Percentiles rank a stretch among this genome's conserved stretches.
phyloP scores from a whole-genome alignment of 2,888 invertebrate genomes.

The Blastobasis adustella region DNA sequence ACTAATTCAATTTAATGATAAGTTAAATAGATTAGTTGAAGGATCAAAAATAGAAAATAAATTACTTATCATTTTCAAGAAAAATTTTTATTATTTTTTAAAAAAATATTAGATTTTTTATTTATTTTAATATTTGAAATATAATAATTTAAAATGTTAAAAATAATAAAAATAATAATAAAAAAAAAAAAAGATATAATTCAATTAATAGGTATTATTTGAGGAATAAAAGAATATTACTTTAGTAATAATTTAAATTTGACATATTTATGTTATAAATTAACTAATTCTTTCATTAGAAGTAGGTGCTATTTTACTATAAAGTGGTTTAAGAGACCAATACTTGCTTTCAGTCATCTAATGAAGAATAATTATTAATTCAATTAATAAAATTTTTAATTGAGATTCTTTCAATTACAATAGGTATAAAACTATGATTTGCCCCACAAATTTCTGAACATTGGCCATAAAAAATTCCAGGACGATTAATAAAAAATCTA shows the following conservation, averaged over 20 bases:
- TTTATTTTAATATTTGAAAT: slow-evolving; percentile 38
- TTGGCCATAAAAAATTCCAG: slow-evolving; percentile 82
- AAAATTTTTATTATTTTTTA: slow-evolving; percentile 31
- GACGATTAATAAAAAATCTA: slow-evolving; percentile 75
- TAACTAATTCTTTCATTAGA: slow-evolving; percentile 79
- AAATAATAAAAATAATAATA: slow-evolving; percentile 54
- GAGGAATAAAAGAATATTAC: slow-evolving; percentile 80
- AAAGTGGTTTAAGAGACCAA: slow-evolving; percentile 80
- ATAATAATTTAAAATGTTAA: slow-evolving; percentile 72
- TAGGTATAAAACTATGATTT: slow-evolving; percentile 88
- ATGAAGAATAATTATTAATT: slow-evolving; percentile 71
- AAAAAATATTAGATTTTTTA: slow-evolving; percentile 26
- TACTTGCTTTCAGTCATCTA: slow-evolving; percentile 82
- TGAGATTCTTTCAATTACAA: slow-evolving; percentile 77
- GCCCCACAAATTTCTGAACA: slow-evolving; percentile 89
- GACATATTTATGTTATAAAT: slow-evolving; percentile 75
- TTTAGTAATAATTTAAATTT: slow-evolving; percentile 76
- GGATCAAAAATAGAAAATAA: too few species aligned
- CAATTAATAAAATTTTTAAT: slow-evolving; percentile 74
- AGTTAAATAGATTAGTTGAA: too few species aligned
- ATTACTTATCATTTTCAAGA: slow-evolving; percentile 78
- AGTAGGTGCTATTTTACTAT: slow-evolving; percentile 78
- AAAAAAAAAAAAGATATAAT: slow-evolving; percentile 61
- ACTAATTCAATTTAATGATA: too few species aligned
- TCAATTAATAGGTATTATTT: slow-evolving; percentile 79